Evolutionary conservation across 2,113 vertebrate species (phyloP), one percentile per base, ranked within the genome.

Genomic region (Rhinoderma darwinii): DNA sequence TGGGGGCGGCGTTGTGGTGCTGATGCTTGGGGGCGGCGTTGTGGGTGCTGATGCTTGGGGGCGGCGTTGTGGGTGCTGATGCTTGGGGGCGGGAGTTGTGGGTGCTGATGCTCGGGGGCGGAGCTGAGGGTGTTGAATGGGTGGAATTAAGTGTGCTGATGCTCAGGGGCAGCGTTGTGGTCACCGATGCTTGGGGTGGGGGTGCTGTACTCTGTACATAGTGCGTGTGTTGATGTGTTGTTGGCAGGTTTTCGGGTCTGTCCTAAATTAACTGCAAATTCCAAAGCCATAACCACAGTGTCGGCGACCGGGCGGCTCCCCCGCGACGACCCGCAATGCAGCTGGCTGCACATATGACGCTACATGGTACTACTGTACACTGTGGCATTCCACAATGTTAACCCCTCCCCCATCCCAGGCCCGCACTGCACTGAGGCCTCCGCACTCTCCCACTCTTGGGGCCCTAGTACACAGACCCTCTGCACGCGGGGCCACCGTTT

Each of bases 271-370:
- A 85, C n/a, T 74, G 41, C 41, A 79, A 86, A 86, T 86, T 86
- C 84, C 84, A 86, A 86, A 86, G 85, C 85, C 85, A 86, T 86
- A 86, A 70, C 30, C 25, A 47, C 18, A 37, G 37, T 43, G 77
- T 39, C 35, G 43, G 72, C 75, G 35, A 50, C 39, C 43, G 25
- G 37, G 4, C 83, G 27, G n/a, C 70, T 15, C 27, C 50, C 12
- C 14, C 14, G 20, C 56, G 11, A 2, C 35, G 18, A 63, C 72
- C 72, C 39, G 0, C 39, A 1, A 37, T 70, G 66, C 35, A 39
- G 17, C 15, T 37, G 66, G 66, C 35, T 39, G 66, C 66, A 70
- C 11, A 18, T 7, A 39, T 20, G 35, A 18, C 4, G n/a, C 3
- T 22, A 37, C 1, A 17, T 25, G 14, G 44, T 8, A 17, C 39